These are phyloP conservation scores for Corvus hawaiiensis DNA, from an alignment of 2,113 vertebrate species.

Conservation along the genomic window DNA sequence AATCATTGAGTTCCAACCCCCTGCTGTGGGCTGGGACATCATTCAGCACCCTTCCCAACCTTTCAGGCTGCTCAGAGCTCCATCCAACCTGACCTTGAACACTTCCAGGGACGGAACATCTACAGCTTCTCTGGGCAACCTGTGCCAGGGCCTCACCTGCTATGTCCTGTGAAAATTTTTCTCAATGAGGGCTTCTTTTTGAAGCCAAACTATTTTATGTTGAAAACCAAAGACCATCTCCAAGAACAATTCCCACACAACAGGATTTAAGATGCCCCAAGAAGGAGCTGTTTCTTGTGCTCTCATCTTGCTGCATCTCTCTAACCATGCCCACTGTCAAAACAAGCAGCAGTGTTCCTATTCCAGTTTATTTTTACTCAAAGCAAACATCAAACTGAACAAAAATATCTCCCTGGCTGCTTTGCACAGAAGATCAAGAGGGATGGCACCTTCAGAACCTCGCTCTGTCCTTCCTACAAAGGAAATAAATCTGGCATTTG, in stretches of 20 bases:
- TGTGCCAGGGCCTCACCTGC: background rate
- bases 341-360: background rate
- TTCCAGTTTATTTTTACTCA: background rate
- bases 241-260: background rate
- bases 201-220: background rate
- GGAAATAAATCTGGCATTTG: background rate
- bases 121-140: background rate
- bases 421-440: background rate
- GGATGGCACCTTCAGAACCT: background rate
- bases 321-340: background rate
- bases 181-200: background rate
- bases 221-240: background rate
- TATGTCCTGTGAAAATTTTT: accelerated
- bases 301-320: background rate
- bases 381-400: background rate
- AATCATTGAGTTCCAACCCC: accelerated
- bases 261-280: background rate
- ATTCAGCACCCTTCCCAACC: background rate
- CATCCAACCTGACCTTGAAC: background rate
- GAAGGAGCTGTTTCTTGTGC: background rate
- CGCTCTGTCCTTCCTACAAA: background rate
- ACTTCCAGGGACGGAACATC: background rate
- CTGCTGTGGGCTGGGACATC: background rate
- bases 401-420: background rate
- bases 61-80: background rate